A percentile compares a stretch with the other conserved stretches of the same genome.
Conservation (phyloP, 2,888 invertebrate genomes). For the Apotomis turbidana region DNA sequence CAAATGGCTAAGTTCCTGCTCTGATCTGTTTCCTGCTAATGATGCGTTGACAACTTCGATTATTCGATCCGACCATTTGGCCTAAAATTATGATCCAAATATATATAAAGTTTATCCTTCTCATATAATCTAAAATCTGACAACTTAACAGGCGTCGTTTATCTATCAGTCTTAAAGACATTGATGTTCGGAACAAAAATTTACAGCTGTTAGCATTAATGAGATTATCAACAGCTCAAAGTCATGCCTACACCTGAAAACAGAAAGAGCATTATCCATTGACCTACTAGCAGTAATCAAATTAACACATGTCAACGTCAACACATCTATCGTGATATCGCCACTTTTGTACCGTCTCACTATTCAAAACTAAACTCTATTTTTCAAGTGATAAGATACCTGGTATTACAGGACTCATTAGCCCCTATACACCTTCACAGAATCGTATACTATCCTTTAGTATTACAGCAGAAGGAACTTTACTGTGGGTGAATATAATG, state of each 20-base stretch:
- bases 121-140: no score
- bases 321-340: conserved; percentile 24
- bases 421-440: not conserved
- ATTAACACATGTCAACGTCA: conserved; percentile 36
- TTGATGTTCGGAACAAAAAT: not conserved
- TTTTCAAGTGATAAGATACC: conserved; percentile 5
- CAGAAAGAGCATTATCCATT: conserved; percentile 31
- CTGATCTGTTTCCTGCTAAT: no score
- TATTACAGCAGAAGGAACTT: not conserved
- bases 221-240: conserved; percentile 1
- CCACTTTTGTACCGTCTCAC: conserved; percentile 12
- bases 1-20: no score
- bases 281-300: conserved; percentile 38
- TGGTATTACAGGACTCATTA: not conserved
- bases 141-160: no score
- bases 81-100: no score
- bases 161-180: no score
- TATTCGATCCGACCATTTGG: no score
- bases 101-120: no score
- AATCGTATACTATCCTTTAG: not conserved
- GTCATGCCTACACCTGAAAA: conserved; percentile 1
- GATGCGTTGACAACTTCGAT: no score
- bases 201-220: not conserved
- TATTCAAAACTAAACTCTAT: conserved; percentile 3
- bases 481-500: not conserved